Base-by-base conservation (phyloP, 2,888 invertebrate species). In the Proisotoma minuta region DNA sequence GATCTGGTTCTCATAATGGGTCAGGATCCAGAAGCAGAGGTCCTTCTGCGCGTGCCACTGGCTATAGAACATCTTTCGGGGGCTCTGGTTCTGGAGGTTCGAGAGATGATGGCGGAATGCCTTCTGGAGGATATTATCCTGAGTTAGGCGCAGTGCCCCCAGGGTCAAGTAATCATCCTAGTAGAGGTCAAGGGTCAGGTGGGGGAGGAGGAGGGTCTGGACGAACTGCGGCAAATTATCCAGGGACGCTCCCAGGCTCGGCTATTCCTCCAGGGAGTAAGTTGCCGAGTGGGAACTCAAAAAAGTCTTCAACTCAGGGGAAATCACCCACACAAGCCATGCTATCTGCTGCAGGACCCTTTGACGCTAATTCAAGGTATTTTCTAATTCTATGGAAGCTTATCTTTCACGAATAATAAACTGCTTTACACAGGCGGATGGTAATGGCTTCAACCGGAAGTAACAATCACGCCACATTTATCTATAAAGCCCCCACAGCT, bases 301-400 rank as follows among this genome's bases (percentile, higher is more conserved):
- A 4, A n/a, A 5, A n/a, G 18, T 43, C 43, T 24, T 24, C 22
- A 5, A 22, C 22, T 5, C 3, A 23, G 8, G 5, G n/a, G n/a
- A n/a, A n/a, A n/a, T n/a, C n/a, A n/a, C 4, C 50, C 23, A 50
- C 50, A 24, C 5, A 18, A 23, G 50, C 23, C 5, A 50, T 24
- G 50, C 26, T 50, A 27, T 51, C 51, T 27, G 2, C 10, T n/a
- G 51, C 51, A n/a, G 51, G 51, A 3, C 27, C 51, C 4, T 50
- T 50, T n/a, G 50, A 50, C 26, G 50, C 50, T 22, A 22, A 22
- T 12, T 50, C 50, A 24, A 12, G 50, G 50, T 43, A 43, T 4
- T n/a, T n/a, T n/a, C n/a, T n/a, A n/a, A n/a, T n/a, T n/a, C n/a
- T n/a, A n/a, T n/a, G n/a, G n/a, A n/a, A n/a, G n/a, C n/a, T n/a